Evolutionary conservation across 2,113 vertebrate genomes (phyloP).

Genomic region (Chionodraco myersi): DNA sequence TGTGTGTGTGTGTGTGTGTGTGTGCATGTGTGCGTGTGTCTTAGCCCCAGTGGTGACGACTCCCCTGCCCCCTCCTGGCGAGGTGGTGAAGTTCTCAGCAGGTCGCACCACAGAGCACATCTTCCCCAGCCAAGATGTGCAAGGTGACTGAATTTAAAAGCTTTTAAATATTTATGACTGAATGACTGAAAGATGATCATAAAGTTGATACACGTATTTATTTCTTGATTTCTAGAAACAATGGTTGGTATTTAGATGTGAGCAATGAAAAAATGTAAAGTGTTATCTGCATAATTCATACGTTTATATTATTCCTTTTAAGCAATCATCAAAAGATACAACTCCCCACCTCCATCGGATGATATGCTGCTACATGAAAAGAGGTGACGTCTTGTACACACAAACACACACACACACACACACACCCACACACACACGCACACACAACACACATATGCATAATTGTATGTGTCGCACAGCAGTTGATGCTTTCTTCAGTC

Average conservation of each 20-base stretch:
- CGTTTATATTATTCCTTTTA: slow-evolving; percentile 7
- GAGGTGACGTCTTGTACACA: slow-evolving; percentile 62
- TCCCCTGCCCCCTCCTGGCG: slow-evolving; percentile 75
- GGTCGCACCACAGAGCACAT: slow-evolving; percentile 84
- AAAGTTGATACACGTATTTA: background rate
- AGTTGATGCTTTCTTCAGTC: slow-evolving; percentile 27
- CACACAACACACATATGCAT: slow-evolving; percentile 27
- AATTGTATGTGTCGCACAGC: slow-evolving; percentile 24
- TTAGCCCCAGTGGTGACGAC: slow-evolving; percentile 72
- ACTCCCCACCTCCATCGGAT: slow-evolving; percentile 78
- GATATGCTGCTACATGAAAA: slow-evolving; percentile 64
- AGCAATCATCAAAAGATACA: slow-evolving; percentile 92
- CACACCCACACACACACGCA: background rate
- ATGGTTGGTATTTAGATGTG: background rate
- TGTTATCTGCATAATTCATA: background rate
- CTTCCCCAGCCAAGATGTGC: slow-evolving; percentile 91
- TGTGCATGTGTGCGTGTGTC: slow-evolving; percentile 16
- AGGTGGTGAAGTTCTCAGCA: slow-evolving; percentile 88
- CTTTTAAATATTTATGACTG: background rate
- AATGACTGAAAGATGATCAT: background rate
- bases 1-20: background rate
- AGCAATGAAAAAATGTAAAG: background rate
- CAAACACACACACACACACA: slow-evolving; percentile 10
- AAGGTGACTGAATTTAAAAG: slow-evolving; percentile 59
- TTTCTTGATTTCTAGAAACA: background rate